Conservation (phyloP, 2,797 vertebrate genomes). For the Eidolon dupreanum region DNA sequence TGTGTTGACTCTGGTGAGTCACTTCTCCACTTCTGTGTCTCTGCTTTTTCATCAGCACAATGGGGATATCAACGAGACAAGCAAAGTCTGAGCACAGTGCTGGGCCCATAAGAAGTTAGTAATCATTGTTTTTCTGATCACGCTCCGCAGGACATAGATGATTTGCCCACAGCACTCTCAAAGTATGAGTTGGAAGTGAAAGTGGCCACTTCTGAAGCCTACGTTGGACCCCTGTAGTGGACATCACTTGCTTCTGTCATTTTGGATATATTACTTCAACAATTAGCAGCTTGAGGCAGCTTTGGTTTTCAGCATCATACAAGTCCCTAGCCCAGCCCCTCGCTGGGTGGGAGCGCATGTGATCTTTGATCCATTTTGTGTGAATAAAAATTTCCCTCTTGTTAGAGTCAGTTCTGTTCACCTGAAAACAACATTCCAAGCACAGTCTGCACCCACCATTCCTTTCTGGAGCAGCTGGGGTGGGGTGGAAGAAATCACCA, state of each 20-base stretch:
- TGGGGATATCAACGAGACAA: background rate
- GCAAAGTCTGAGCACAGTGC: background rate
- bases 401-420: background rate
- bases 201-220: background rate
- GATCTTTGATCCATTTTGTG: background rate
- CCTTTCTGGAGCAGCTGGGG: background rate
- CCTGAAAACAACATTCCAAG: background rate
- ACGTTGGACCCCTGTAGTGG: accelerated
- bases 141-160: background rate
- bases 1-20: background rate
- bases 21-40: background rate
- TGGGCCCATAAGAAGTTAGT: background rate
- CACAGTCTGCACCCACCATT: background rate
- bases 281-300: background rate
- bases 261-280: background rate
- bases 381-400: background rate
- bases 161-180: background rate
- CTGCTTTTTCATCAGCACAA: background rate
- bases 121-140: background rate
- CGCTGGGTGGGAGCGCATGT: background rate
- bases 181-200: background rate
- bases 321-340: background rate
- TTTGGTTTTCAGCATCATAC: background rate
- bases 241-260: background rate
- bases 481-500: background rate